These are phyloP conservation scores for Accipiter virgatus DNA, from an alignment of 2,113 vertebrate species.

Conservation along the genomic window DNA sequence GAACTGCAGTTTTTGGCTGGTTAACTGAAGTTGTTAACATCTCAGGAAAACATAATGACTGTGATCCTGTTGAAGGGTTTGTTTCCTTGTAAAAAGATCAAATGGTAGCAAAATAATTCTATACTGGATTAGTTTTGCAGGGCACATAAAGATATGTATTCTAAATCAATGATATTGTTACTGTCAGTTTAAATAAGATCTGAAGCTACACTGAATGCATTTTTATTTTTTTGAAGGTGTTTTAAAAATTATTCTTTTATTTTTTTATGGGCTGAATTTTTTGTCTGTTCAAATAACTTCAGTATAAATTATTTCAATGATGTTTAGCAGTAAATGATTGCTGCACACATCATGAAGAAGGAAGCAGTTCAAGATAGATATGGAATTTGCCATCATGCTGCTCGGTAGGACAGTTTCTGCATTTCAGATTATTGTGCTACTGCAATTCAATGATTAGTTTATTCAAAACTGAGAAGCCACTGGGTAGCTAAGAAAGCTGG, in stretches of 20 bases:
- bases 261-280: background rate
- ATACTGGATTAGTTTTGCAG: background rate
- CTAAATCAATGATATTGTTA: background rate
- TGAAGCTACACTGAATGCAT: background rate
- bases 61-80: background rate
- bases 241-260: background rate
- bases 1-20: background rate
- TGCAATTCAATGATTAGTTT: background rate
- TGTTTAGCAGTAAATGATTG: background rate
- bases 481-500: background rate
- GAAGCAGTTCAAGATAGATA: background rate
- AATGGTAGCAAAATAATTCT: background rate
- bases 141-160: accelerated
- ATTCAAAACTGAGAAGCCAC: background rate
- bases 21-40: background rate
- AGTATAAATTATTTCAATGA: background rate
- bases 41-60: background rate
- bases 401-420: background rate
- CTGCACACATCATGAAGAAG: background rate
- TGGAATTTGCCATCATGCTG: background rate
- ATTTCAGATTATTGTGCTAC: background rate
- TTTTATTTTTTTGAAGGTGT: background rate
- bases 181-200: background rate
- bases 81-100: background rate
- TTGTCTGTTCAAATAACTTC: background rate